Percentiles rank a stretch among this genome's conserved stretches.
phyloP scores from a whole-genome alignment of 2,113 vertebrate species.

The Gasterosteus nipponicus region DNA sequence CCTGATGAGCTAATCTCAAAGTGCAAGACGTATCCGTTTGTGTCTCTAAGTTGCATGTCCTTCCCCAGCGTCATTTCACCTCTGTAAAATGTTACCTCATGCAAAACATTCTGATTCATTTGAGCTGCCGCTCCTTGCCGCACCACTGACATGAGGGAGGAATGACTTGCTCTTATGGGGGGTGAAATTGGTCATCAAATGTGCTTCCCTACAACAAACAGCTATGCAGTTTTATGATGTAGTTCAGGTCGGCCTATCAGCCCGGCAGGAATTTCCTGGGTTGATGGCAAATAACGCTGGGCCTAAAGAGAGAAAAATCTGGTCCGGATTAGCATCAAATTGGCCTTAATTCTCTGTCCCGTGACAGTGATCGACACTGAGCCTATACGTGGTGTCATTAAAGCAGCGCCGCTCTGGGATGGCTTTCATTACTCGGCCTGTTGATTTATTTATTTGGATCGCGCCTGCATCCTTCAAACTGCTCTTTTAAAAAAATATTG shows the following conservation, averaged over 20 bases:
- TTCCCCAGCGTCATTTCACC: slow-evolving; percentile 17
- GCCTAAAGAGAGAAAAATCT: slow-evolving; percentile 60
- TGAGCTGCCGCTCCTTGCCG: slow-evolving; percentile 9
- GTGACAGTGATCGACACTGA: slow-evolving; percentile 74
- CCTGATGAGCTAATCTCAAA: slow-evolving; percentile 33
- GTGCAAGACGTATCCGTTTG: slow-evolving; percentile 60
- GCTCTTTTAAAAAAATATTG: slow-evolving; percentile 23
- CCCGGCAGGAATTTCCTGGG: slow-evolving; percentile 44
- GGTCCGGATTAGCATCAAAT: slow-evolving; percentile 76
- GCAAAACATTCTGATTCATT: slow-evolving; percentile 47
- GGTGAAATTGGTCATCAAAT: slow-evolving; percentile 59
- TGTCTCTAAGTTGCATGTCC: slow-evolving; percentile 24
- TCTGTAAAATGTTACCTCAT: slow-evolving; percentile 11
- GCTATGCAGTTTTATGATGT: slow-evolving; percentile 45
- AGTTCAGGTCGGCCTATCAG: slow-evolving; percentile 35
- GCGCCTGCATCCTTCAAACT: slow-evolving; percentile 66
- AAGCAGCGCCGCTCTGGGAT: slow-evolving; percentile 67
- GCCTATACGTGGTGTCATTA: slow-evolving; percentile 72
- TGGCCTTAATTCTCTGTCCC: slow-evolving; percentile 72
- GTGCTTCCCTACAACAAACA: slow-evolving; percentile 29
- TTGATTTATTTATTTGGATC: slow-evolving; percentile 79
- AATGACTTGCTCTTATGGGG: slow-evolving; percentile 47
- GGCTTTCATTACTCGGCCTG: slow-evolving; percentile 74
- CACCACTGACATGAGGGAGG: slow-evolving; percentile 19
- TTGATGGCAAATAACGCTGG: slow-evolving; percentile 44